Evolutionary conservation across 1,140 invertebrate genomes (phyloP).

Genomic region (Pseudomyrmex concolor): DNA sequence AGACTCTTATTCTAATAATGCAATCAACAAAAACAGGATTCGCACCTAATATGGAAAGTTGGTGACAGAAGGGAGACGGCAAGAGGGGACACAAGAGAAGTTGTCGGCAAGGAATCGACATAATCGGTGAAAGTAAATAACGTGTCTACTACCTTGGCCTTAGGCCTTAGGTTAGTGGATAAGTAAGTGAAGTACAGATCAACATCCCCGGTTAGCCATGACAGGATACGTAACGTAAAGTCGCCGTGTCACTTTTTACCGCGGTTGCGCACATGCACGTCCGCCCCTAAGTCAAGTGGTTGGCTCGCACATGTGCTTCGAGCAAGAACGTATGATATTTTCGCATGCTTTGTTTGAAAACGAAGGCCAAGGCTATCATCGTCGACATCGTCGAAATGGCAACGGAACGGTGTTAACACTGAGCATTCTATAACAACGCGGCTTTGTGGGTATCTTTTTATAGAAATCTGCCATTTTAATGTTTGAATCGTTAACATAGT

Average conservation of each 20-base stretch:
- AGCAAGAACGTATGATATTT: slow-evolving; percentile 66
- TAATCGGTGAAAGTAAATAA: slow-evolving; percentile 76
- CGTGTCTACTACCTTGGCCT: slow-evolving; percentile 73
- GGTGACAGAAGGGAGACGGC: slow-evolving; percentile 3
- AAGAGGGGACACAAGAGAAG: slow-evolving; percentile 48
- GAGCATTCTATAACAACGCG: background rate
- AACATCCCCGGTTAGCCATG: slow-evolving; percentile 56
- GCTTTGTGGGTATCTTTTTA: background rate
- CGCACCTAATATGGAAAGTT: slow-evolving; percentile 24
- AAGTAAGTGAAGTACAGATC: slow-evolving; percentile 59
- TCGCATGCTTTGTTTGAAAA: slow-evolving; percentile 61
- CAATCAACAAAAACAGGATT: slow-evolving; percentile 32
- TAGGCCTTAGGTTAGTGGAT: slow-evolving; percentile 75
- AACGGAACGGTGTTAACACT: background rate
- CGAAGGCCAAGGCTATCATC: slow-evolving; percentile 78
- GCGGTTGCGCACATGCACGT: slow-evolving; percentile 68
- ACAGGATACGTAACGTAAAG: slow-evolving; percentile 63
- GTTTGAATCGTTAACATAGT: background rate
- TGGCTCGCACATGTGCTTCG: slow-evolving; percentile 71
- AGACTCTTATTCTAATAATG: slow-evolving; percentile 51
- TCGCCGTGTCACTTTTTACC: slow-evolving; percentile 70
- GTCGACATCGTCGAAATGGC: slow-evolving; percentile 5
- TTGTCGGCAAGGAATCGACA: slow-evolving; percentile 65
- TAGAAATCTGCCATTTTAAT: background rate
- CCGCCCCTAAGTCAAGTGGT: slow-evolving; percentile 59